phyloP scores from a whole-genome alignment of 35 echinoderm and acorn worm species.

The Heliocidaris tuberculata region DNA sequence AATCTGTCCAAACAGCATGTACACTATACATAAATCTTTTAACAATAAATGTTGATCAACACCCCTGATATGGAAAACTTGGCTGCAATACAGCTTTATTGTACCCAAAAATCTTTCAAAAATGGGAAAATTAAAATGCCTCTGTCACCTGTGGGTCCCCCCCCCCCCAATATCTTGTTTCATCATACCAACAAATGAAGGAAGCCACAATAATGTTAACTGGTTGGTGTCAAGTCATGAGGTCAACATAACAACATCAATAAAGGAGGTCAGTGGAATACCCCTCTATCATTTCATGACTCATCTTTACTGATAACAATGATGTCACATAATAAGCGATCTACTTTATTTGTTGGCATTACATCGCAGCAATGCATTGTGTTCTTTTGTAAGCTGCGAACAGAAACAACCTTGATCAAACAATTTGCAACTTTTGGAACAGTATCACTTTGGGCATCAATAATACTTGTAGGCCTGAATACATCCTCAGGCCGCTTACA shows the following conservation, averaged over 20 bases:
- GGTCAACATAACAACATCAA: not conserved
- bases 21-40: too few relatives aligned
- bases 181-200: not conserved
- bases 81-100: too few relatives aligned
- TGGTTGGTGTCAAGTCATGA: not conserved
- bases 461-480: too few relatives aligned
- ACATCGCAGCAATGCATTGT: not conserved
- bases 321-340: not conserved
- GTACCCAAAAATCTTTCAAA: too few relatives aligned
- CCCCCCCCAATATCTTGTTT: not conserved
- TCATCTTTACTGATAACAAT: not conserved
- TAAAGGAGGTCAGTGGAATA: not conserved
- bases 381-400: not conserved
- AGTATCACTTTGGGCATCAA: not conserved
- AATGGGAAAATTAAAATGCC: not conserved
- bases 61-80: not conserved
- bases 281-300: not conserved
- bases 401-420: not conserved
- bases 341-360: not conserved
- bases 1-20: too few relatives aligned
- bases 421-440: not conserved
- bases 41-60: not conserved
- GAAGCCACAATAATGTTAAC: not conserved
- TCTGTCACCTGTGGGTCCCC: not conserved
- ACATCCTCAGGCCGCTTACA: not conserved